Percentiles rank a stretch among this genome's conserved stretches.
Evolutionary conservation across 2,888 invertebrate genomes (phyloP).

Genomic region (Sericinus montela): DNA sequence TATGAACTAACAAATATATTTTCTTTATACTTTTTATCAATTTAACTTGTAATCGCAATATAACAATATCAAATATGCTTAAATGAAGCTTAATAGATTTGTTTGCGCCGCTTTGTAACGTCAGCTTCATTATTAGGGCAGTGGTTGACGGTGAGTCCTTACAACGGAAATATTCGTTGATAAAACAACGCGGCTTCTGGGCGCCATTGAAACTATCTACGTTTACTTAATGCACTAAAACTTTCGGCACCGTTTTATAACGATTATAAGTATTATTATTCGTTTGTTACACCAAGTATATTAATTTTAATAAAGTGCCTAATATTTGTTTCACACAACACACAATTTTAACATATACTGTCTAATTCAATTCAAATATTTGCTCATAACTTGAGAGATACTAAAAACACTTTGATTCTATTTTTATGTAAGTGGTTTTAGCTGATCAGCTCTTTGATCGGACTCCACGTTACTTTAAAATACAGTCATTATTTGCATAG

Average conservation of each 20-base stretch:
- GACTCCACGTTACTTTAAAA: neutral
- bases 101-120: slow-evolving; percentile 25
- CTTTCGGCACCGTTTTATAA: slow-evolving; percentile 13
- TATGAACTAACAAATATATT: neutral
- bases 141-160: slow-evolving; percentile 56
- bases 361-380: too few species aligned
- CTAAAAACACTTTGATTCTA: slow-evolving; percentile 9
- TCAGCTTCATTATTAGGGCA: slow-evolving; percentile 33
- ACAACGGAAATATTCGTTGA: neutral
- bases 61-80: neutral
- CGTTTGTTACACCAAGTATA: neutral
- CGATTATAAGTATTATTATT: too few species aligned
- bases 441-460: neutral
- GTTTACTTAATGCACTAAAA: slow-evolving; percentile 22
- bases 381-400: neutral
- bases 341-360: slow-evolving; percentile 5
- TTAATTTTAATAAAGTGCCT: slow-evolving; percentile 8
- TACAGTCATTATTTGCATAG: too few species aligned
- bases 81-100: neutral
- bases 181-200: slow-evolving; percentile 54
- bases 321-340: slow-evolving; percentile 16
- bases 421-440: neutral
- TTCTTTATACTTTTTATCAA: neutral
- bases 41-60: neutral
- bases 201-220: slow-evolving; percentile 58